phyloP scores from a whole-genome alignment of 2,113 vertebrate genomes.

The Rhipidura dahli region DNA sequence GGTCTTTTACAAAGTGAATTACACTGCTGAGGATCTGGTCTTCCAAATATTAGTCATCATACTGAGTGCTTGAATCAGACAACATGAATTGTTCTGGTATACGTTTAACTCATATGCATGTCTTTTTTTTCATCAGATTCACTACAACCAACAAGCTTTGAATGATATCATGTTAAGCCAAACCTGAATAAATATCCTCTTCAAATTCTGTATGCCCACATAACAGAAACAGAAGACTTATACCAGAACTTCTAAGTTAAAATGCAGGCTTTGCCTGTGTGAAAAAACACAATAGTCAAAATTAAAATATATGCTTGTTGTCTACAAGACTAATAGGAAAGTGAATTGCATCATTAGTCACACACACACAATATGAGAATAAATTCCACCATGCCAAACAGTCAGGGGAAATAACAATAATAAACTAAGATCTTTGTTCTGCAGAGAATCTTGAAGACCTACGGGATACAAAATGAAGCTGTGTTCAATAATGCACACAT shows the following conservation, averaged over 20 bases:
- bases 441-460: background rate
- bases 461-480: background rate
- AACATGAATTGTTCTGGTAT: background rate
- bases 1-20: background rate
- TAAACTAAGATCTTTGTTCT: background rate
- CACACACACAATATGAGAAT: background rate
- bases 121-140: background rate
- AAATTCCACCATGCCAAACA: background rate
- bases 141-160: background rate
- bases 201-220: background rate
- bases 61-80: background rate
- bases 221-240: background rate
- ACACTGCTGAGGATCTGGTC: background rate
- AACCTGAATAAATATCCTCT: background rate
- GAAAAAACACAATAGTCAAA: background rate
- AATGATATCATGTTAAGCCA: background rate
- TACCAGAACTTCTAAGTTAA: background rate
- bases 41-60: background rate
- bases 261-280: background rate
- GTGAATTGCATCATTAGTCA: background rate
- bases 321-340: background rate
- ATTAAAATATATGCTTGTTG: background rate
- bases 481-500: background rate
- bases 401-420: background rate
- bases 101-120: fast-evolving